phyloP scores from a whole-genome alignment of 2,797 vertebrate species.

The Pangasius krempfi region DNA sequence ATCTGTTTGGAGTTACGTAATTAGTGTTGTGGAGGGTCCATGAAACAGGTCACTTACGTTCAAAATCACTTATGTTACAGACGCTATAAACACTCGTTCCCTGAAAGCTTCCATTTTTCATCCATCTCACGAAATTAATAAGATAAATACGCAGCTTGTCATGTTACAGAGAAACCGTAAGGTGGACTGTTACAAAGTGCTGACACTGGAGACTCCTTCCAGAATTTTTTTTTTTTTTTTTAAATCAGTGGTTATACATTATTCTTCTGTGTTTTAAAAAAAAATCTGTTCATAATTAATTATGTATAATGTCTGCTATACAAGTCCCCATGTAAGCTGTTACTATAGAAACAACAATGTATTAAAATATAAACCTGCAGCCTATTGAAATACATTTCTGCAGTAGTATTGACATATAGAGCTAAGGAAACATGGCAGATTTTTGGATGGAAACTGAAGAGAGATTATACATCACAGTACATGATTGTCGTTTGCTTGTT shows the following conservation, averaged over 20 bases:
- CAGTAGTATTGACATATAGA: background rate
- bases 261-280: too few relatives aligned
- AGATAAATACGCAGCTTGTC: background rate
- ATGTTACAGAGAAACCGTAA: background rate
- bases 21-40: background rate
- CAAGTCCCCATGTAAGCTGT: background rate
- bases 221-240: background rate
- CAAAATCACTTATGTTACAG: background rate
- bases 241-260: background rate
- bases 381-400: background rate
- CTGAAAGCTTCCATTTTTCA: background rate
- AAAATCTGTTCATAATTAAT: background rate
- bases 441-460: background rate
- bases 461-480: background rate
- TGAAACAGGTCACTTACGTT: background rate
- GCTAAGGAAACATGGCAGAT: background rate
- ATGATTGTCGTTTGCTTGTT: background rate
- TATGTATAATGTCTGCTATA: background rate
- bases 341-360: conserved; percentile 7
- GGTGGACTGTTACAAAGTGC: background rate
- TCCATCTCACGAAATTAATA: background rate
- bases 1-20: background rate
- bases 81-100: background rate
- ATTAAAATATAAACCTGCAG: background rate
- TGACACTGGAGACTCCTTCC: background rate